These are phyloP conservation scores for Brachypteracias leptosomus DNA, from an alignment of 2,113 vertebrate species.

Conservation along the genomic window DNA sequence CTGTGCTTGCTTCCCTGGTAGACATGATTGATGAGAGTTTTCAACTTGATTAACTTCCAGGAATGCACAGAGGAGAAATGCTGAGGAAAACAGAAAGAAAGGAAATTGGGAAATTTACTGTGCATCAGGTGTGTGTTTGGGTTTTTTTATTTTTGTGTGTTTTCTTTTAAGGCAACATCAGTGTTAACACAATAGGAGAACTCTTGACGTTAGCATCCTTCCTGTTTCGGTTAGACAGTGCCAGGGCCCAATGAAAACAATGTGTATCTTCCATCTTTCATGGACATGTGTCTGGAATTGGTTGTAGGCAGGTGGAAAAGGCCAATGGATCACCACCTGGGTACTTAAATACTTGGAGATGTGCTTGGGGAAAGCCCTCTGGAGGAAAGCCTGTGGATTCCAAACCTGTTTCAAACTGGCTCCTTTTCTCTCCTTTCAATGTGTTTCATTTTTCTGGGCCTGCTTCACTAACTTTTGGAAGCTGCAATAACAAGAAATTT, in stretches of 20 bases:
- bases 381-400: neutral
- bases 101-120: neutral
- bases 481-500: neutral
- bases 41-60: conserved; percentile 56
- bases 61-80: conserved; percentile 34
- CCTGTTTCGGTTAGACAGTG: neutral
- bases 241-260: neutral
- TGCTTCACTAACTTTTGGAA: neutral
- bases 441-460: neutral
- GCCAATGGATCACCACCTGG: neutral
- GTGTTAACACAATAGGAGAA: neutral
- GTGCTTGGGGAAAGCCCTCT: neutral
- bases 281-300: neutral
- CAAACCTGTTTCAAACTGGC: neutral
- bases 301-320: neutral
- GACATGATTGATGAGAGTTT: conserved; percentile 49
- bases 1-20: conserved; percentile 6
- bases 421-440: neutral
- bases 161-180: neutral
- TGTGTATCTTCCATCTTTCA: neutral
- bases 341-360: neutral
- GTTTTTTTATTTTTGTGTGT: neutral
- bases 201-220: neutral
- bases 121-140: neutral
- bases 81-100: conserved; percentile 17